phyloP scores from a whole-genome alignment of 2,888 invertebrate genomes.

The Allygus modestus region DNA sequence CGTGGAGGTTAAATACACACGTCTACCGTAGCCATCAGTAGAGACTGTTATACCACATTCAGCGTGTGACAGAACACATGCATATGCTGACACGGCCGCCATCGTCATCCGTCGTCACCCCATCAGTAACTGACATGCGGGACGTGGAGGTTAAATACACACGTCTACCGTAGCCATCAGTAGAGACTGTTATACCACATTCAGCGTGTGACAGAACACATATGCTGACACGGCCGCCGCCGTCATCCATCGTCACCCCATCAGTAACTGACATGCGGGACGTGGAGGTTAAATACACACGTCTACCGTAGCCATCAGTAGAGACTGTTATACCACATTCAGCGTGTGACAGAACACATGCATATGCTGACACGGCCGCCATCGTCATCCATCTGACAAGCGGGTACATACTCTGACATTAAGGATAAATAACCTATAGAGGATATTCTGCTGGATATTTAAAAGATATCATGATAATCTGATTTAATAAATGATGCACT shows the following conservation, averaged over 20 bases:
- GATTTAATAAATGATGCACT: too few relatives aligned
- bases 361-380: slow-evolving; percentile 3
- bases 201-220: neutral
- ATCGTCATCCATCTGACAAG: too few relatives aligned
- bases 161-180: neutral
- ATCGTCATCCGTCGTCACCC: neutral
- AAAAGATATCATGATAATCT: too few relatives aligned
- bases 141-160: too few relatives aligned
- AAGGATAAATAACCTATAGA: too few relatives aligned
- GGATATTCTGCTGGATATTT: too few relatives aligned
- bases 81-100: slow-evolving; percentile 1
- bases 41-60: neutral
- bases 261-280: slow-evolving; percentile 6
- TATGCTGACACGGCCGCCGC: slow-evolving; percentile 7
- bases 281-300: neutral
- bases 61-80: slow-evolving; percentile 26
- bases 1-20: neutral
- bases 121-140: slow-evolving; percentile 7
- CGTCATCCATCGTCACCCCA: neutral
- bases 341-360: slow-evolving; percentile 11
- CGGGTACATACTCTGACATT: too few relatives aligned
- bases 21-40: neutral
- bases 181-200: neutral
- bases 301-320: neutral
- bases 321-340: neutral